phyloP scores from a whole-genome alignment of 2,888 invertebrate species.

The Tipula helvola region DNA sequence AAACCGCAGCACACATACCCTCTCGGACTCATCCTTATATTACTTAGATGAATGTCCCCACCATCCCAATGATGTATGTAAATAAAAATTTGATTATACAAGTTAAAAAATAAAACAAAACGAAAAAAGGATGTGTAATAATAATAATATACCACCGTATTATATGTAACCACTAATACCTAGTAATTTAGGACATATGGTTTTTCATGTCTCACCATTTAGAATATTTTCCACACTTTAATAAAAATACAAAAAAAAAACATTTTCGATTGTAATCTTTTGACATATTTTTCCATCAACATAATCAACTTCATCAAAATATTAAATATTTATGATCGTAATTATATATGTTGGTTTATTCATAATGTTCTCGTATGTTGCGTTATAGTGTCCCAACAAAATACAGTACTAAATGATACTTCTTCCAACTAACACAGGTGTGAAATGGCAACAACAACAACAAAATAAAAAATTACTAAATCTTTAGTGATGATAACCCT shows the following conservation, averaged over 20 bases:
- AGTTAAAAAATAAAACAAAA: not conserved
- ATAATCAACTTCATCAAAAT: not conserved
- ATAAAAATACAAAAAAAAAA: not conserved
- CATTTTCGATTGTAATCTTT: not conserved
- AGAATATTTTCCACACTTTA: not conserved
- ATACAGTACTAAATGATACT: not conserved
- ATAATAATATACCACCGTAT: too few species aligned
- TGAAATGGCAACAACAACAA: not conserved
- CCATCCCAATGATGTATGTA: not conserved
- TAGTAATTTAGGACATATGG: not conserved
- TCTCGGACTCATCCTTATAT: not conserved
- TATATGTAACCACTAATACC: not conserved
- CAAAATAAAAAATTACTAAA: not conserved
- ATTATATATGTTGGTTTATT: not conserved
- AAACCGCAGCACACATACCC: not conserved
- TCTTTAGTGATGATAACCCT: not conserved
- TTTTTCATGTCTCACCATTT: not conserved
- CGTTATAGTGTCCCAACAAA: not conserved
- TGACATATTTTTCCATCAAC: not conserved
- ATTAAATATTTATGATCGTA: conserved; percentile 4
- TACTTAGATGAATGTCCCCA: not conserved
- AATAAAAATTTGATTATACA: not conserved
- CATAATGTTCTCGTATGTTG: not conserved
- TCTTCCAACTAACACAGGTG: not conserved
- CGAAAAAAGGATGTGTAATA: not conserved